Percentiles rank a stretch among this genome's conserved stretches.
Conservation (phyloP, 2,113 vertebrate genomes). For the Gyps fulvus region DNA sequence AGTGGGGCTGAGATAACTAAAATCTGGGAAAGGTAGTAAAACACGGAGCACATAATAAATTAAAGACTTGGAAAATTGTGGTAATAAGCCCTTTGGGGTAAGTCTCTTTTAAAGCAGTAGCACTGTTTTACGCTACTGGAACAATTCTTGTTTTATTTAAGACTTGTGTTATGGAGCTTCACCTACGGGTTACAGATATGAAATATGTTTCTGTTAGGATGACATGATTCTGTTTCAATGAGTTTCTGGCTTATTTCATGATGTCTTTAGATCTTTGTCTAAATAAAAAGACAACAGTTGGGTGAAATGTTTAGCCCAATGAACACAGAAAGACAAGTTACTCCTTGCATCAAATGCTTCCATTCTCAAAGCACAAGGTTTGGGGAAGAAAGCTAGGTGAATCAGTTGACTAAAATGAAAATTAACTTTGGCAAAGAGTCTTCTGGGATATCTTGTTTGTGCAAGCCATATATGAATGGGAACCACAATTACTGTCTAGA, state of each 20-base stretch:
- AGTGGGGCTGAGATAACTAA: background rate
- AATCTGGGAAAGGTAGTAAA: background rate
- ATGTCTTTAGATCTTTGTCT: background rate
- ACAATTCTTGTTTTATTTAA: slow-evolving; percentile 20
- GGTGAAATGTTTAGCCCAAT: background rate
- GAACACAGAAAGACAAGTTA: background rate
- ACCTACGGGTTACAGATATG: background rate
- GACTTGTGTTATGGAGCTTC: background rate
- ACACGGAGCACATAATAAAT: background rate
- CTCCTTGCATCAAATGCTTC: background rate
- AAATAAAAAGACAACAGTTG: background rate
- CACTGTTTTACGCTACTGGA: background rate
- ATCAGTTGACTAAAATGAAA: background rate
- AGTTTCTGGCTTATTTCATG: background rate
- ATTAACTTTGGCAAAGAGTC: background rate
- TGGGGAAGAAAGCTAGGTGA: background rate
- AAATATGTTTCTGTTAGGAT: background rate
- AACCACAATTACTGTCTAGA: background rate
- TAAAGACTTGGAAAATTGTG: slow-evolving; percentile 32
- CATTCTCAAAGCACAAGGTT: background rate
- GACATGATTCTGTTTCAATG: background rate
- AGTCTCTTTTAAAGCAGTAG: slow-evolving; percentile 8
- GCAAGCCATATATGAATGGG: background rate
- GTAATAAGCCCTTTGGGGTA: slow-evolving; percentile 36
- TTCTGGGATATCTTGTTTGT: background rate